Percentiles rank a stretch among this genome's conserved stretches.
These are phyloP conservation scores for Thumatha senex DNA, from an alignment of 2,888 invertebrate species.

Conservation along the genomic window DNA sequence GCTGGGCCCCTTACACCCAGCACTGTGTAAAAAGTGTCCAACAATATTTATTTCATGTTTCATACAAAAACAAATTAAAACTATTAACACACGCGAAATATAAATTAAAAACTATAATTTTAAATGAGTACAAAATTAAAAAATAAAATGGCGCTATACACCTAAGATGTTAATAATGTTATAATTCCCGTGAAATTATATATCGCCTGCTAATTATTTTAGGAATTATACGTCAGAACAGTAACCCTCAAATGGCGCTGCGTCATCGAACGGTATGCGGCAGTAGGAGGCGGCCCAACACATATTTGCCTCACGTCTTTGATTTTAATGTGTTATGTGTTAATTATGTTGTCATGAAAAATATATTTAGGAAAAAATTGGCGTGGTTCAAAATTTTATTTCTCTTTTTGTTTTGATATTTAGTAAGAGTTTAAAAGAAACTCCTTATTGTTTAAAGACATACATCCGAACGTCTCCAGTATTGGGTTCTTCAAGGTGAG, in stretches of 20 bases:
- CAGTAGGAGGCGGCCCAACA: conserved; percentile 5
- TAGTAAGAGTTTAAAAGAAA: no score
- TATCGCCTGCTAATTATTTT: conserved; percentile 62
- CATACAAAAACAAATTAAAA: background rate
- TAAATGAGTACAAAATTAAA: conserved; percentile 9
- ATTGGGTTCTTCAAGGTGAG: no score
- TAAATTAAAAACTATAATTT: conserved; percentile 11
- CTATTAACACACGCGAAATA: background rate
- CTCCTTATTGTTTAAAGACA: no score
- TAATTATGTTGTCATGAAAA: conserved; percentile 20
- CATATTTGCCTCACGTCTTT: conserved; percentile 17
- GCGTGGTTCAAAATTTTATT: no score
- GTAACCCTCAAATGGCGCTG: conserved; percentile 43
- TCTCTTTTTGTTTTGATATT: no score
- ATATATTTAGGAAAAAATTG: no score
- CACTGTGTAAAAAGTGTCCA: no score
- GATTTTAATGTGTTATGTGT: conserved; percentile 27
- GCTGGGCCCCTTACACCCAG: no score
- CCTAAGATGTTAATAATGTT: conserved; percentile 47
- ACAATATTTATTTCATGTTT: no score
- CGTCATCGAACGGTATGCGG: conserved; percentile 21
- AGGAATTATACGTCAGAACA: conserved; percentile 44
- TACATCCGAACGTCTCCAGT: no score
- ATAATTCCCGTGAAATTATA: conserved; percentile 76
- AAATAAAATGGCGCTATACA: conserved; percentile 28